phyloP scores from a whole-genome alignment of 2,888 invertebrate species.

The Drosophila percnosoma region DNA sequence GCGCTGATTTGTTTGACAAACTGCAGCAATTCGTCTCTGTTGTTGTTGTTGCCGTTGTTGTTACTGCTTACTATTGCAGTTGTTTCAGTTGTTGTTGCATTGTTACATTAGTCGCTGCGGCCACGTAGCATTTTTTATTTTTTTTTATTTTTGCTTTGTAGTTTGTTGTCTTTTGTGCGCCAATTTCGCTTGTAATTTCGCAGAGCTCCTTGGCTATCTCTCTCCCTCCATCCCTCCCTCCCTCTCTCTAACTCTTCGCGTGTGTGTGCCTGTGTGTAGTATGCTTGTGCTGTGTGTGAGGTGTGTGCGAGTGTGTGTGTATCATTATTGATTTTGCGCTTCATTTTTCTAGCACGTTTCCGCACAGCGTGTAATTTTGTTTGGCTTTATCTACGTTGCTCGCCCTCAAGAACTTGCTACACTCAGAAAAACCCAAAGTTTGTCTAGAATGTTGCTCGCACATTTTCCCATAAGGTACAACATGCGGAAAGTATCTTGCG shows the following conservation, averaged over 20 bases:
- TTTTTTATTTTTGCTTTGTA: slow-evolving; percentile 24
- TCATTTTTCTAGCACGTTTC: slow-evolving; percentile 79
- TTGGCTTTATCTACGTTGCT: slow-evolving; percentile 67
- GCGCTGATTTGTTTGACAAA: slow-evolving; percentile 71
- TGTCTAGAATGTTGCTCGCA: neutral
- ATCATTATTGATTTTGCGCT: slow-evolving; percentile 79
- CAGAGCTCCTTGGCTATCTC: slow-evolving; percentile 18
- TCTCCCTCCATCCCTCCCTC: neutral
- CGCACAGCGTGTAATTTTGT: slow-evolving; percentile 78
- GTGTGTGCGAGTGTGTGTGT: slow-evolving; percentile 51
- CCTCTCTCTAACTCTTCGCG: neutral
- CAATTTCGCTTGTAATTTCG: slow-evolving; percentile 56
- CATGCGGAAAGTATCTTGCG: neutral
- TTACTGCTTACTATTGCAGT: slow-evolving; percentile 11
- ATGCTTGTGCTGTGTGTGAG: slow-evolving; percentile 46
- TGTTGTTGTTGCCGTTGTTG: slow-evolving; percentile 17
- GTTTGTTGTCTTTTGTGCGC: slow-evolving; percentile 56
- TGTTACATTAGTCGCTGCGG: slow-evolving; percentile 50
- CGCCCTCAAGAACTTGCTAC: slow-evolving; percentile 35
- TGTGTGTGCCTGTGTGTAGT: slow-evolving; percentile 2
- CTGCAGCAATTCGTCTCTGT: slow-evolving; percentile 42
- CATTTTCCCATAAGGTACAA: neutral
- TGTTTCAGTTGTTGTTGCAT: slow-evolving; percentile 27
- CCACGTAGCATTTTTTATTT: slow-evolving; percentile 43
- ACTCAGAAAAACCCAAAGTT: neutral